These are phyloP conservation scores for Hippopotamus amphibius DNA, from an alignment of 2,113 vertebrate species.

Conservation along the genomic window DNA sequence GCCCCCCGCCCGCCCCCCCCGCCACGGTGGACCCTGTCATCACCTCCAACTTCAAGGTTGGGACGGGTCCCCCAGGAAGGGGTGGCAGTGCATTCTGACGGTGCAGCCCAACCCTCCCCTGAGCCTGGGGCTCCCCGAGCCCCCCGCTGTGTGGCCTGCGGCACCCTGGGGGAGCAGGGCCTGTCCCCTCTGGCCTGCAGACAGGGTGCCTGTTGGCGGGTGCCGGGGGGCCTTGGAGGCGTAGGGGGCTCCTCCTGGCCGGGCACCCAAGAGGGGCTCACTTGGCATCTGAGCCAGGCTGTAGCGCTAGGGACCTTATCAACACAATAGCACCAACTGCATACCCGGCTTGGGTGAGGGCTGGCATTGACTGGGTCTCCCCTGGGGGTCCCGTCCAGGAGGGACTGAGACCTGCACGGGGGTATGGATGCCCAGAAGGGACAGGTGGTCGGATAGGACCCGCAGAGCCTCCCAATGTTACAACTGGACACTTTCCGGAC, in stretches of 20 bases:
- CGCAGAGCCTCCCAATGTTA: not conserved
- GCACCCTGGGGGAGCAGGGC: too few relatives aligned
- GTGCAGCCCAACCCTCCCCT: too few relatives aligned
- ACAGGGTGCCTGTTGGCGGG: not conserved
- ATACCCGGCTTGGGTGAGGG: too few relatives aligned
- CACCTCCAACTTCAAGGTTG: not conserved
- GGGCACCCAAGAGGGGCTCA: not conserved
- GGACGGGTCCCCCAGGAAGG: not conserved
- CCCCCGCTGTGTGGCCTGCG: too few relatives aligned
- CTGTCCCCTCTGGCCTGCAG: too few relatives aligned
- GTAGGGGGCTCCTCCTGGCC: not conserved
- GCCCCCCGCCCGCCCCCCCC: too few relatives aligned
- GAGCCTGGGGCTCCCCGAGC: too few relatives aligned
- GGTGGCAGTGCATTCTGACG: not conserved
- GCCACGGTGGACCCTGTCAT: too few relatives aligned
- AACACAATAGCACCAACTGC: not conserved
- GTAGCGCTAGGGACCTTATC: not conserved
- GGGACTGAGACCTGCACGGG: not conserved
- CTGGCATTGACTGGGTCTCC: not conserved
- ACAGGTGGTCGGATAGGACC: not conserved
- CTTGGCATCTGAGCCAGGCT: not conserved
- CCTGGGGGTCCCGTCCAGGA: too few relatives aligned
- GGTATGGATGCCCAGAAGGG: not conserved
- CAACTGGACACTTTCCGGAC: not conserved
- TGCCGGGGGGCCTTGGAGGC: not conserved